Conservation (phyloP, 2,797 vertebrate genomes). For the Poecilia velifera region DNA sequence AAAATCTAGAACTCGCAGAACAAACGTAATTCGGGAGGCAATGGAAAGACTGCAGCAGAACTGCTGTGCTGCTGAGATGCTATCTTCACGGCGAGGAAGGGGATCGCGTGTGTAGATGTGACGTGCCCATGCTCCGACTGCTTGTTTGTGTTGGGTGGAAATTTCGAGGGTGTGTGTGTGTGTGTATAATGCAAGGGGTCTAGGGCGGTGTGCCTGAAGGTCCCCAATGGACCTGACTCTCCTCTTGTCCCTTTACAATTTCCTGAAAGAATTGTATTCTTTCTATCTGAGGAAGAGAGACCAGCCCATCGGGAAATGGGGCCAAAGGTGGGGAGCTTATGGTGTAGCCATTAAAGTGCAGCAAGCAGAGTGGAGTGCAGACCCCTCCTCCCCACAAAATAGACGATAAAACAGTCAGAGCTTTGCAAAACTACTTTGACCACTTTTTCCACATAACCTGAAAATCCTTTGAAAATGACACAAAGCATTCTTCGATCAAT, state of each 20-base stretch:
- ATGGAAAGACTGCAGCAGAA: constrained; percentile 59
- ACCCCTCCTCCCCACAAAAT: background rate
- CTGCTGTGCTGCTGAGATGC: constrained; percentile 68
- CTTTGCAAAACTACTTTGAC: background rate
- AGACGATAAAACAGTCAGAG: background rate
- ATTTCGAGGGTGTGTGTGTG: constrained; percentile 66
- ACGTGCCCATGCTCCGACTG: constrained; percentile 48
- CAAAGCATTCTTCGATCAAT: background rate
- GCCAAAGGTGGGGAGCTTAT: constrained; percentile 66
- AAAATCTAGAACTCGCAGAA: constrained; percentile 70
- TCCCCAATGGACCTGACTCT: constrained; percentile 74
- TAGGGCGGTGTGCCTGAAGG: constrained; percentile 69
- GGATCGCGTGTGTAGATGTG: constrained; percentile 61
- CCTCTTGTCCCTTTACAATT: constrained; percentile 80
- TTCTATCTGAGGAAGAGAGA: constrained; percentile 88
- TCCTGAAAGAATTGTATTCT: constrained; percentile 85
- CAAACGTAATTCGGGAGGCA: constrained; percentile 68
- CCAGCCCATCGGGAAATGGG: constrained; percentile 81
- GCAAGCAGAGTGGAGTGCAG: constrained; percentile 30
- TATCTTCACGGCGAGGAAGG: constrained; percentile 73
- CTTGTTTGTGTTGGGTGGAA: constrained; percentile 82
- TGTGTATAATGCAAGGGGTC: constrained; percentile 65
- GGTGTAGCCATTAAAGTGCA: constrained; percentile 52
- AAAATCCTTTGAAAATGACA: background rate
- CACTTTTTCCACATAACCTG: background rate